Percentiles rank a stretch among this genome's conserved stretches.
Conservation (phyloP, 2,888 invertebrate genomes). For the Philereme vetulata region DNA sequence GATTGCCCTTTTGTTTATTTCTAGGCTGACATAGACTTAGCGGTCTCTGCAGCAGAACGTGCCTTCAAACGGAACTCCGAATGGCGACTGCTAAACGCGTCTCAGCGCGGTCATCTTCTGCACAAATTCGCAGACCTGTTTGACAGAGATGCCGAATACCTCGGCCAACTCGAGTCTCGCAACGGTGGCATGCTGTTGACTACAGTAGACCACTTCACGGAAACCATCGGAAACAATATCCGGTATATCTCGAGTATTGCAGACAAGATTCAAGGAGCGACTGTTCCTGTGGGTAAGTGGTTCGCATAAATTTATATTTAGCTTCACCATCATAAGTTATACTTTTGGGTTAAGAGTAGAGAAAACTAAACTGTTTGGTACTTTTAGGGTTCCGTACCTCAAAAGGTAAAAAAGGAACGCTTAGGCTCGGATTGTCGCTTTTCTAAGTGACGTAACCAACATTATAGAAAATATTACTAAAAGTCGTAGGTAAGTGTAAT, state of each 20-base stretch:
- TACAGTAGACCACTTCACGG: conserved; percentile 80
- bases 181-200: conserved; percentile 94
- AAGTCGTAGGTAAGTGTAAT: too few species aligned
- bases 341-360: too few species aligned
- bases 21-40: conserved; percentile 88
- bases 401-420: too few species aligned
- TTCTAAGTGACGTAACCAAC: too few species aligned
- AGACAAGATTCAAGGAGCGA: conserved; percentile 91
- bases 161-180: conserved; percentile 93
- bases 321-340: too few species aligned
- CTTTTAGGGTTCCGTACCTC: too few species aligned
- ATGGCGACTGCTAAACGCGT: conserved; percentile 93
- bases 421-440: too few species aligned
- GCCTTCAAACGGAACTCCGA: conserved; percentile 88
- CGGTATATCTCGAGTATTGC: conserved; percentile 95
- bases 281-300: conserved; percentile 39
- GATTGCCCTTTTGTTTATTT: not conserved
- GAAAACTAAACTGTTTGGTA: too few species aligned
- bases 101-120: conserved; percentile 88
- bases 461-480: too few species aligned
- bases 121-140: conserved; percentile 90
- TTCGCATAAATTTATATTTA: too few species aligned
- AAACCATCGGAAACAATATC: conserved; percentile 71
- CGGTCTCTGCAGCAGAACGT: conserved; percentile 88
- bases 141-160: conserved; percentile 87